Base-by-base conservation (phyloP, 2,113 vertebrate genomes). In the Anser cygnoides region DNA sequence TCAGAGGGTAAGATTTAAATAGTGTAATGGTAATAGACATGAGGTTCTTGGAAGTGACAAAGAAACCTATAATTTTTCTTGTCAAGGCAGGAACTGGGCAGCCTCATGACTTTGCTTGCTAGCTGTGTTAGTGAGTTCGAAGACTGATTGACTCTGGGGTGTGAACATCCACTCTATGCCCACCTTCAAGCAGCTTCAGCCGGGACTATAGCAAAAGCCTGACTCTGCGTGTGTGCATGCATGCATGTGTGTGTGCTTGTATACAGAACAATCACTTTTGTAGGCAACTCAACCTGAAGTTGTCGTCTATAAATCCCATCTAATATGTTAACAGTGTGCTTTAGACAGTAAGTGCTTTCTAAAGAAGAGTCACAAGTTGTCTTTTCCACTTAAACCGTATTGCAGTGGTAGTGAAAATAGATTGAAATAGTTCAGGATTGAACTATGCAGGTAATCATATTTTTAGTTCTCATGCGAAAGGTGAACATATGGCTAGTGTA, bases 221-320 rank as follows among this genome's bases (percentile, higher is more conserved):
- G 84, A 12, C 1, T 14, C 28, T 5, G 23, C 7, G 22, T 22
- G 41, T 3, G 37, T 9, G 10, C 5, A 16, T 3, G 4, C 4
- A 9, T 74, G 10, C 46, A 21, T 52, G 9, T 63, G 10, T 70
- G 10, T 52, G 20, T 39, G 41, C 16, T 4, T 15, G 18, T 43
- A 9, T 44, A 39, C 52, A 55, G 43, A 41, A 46, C 37, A 49
- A 29, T 37, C 1, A 3, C 22, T 87, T 74, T 87, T 70, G 43
- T 12, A 55, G 44, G 50, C 44, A 49, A 44, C 20, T 65, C 37
- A 37, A 3, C 29, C 25, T 55, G 58, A 65, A 66, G 11, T 37
- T 59, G 11, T 31, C 44, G 13, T 26, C 25, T 66, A 4, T 62
- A 61, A 90, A 90, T 23, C 8, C 20, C 22, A 37, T 18, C 13